Evolutionary conservation across 92 coral and sea anemone species (phyloP).

Genomic region (Ricordea florida): DNA sequence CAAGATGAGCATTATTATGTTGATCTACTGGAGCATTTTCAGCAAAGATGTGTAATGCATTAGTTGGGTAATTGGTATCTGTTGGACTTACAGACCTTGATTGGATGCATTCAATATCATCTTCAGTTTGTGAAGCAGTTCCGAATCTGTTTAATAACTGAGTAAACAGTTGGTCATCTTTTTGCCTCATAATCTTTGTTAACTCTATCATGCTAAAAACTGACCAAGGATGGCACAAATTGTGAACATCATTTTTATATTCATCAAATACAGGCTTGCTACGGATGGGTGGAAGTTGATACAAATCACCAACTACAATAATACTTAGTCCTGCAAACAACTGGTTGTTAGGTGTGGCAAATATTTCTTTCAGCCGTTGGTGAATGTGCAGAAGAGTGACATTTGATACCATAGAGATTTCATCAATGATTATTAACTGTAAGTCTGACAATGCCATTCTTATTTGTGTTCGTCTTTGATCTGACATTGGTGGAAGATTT

Average conservation of each 20-base stretch:
- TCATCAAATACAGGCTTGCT: conserved; percentile 51
- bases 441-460: conserved; percentile 42
- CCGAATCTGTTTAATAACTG: conserved; percentile 45
- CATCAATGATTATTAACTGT: conserved; percentile 46
- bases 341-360: conserved; percentile 49
- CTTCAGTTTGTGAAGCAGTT: conserved; percentile 60
- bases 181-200: conserved; percentile 38
- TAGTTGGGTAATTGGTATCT: conserved; percentile 38
- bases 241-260: conserved; percentile 35
- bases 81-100: conserved; percentile 35
- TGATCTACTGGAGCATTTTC: conserved; percentile 50
- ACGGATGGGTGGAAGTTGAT: no score
- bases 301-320: conserved; percentile 43
- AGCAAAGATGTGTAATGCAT: conserved; percentile 62
- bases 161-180: conserved; percentile 58
- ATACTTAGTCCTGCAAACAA: conserved; percentile 63
- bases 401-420: conserved; percentile 68
- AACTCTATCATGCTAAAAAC: conserved; percentile 23
- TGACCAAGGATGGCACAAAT: conserved; percentile 44
- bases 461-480: conserved; percentile 63
- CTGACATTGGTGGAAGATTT: conserved; percentile 61
- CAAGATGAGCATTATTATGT: conserved; percentile 33
- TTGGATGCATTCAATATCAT: conserved; percentile 50
- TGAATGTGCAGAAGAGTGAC: conserved; percentile 62
- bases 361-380: conserved; percentile 56